Base-by-base conservation (phyloP, 2,797 vertebrate species). In the Lerista edwardsae region DNA sequence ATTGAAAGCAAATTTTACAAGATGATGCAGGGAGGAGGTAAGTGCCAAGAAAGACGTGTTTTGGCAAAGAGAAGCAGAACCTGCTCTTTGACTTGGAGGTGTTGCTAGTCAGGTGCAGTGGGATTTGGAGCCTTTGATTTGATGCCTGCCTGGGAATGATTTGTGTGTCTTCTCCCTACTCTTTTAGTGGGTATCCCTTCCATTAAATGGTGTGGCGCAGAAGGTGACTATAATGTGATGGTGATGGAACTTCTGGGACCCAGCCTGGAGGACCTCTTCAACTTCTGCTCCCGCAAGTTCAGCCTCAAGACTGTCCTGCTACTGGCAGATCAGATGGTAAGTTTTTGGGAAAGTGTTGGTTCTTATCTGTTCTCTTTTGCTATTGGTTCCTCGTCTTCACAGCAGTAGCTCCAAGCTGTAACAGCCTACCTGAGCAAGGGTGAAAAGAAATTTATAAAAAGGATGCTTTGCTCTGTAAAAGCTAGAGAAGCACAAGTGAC, bases 1-100 rank as follows among this genome's bases (percentile, higher is more conserved):
- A 99, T 99, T 25, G 98, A 99, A 96, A 99, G 98, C 98, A 99
- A 99, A 94, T 98, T 99, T 94, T 99, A 99, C 96, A 99, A 99
- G 96, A 98, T 99, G 98, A 99, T 99, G 98, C 98, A 99, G 94
- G 98, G 98, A 88, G 98, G 98, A 97, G 98, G 98, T 99, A 93
- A 97, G 95, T 57, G 11, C 25, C 0, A 34, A n/a, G 36, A 27
- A 51, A 29, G 17, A 39, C 4, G 65, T 23, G 36, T 72, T 72
- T 12, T 27, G 36, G 39, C 4, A 51, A 47, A 55, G 57, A 62
- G 65, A 21, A 23, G n/a, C 78, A 73, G 59, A 72, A 75, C 17
- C 29, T 41, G 41, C 62, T 41, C 21, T 51, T 9, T 36, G 55
- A 27, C 25, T 25, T 17, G 55, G 41, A 34, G 44, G 17, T 6